These are phyloP conservation scores for Leiothrix lutea DNA, from an alignment of 2,113 vertebrate genomes.

Conservation along the genomic window DNA sequence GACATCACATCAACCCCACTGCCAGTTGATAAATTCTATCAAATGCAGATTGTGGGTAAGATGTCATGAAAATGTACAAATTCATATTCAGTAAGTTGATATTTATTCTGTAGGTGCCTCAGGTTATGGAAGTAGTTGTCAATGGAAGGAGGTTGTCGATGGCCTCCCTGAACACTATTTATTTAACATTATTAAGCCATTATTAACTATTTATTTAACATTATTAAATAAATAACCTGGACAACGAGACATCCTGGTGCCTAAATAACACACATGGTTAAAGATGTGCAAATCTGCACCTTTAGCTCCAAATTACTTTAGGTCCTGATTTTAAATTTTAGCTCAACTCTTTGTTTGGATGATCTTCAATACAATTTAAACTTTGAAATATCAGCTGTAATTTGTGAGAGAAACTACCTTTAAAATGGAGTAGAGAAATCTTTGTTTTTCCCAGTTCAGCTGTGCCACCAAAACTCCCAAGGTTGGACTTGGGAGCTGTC, in stretches of 20 bases:
- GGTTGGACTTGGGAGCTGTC: too few relatives aligned
- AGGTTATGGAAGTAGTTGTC: not conserved
- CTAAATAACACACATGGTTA: not conserved
- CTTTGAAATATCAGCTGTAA: not conserved
- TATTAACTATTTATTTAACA: too few relatives aligned
- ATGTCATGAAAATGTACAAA: not conserved
- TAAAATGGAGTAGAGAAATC: not conserved
- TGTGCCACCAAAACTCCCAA: not conserved
- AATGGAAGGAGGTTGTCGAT: too few relatives aligned
- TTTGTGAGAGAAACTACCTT: not conserved
- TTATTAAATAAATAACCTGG: not conserved
- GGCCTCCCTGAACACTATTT: too few relatives aligned
- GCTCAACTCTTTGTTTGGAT: not conserved
- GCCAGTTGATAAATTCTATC: conserved; percentile 70
- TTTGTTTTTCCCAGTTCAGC: not conserved
- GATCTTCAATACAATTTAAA: not conserved
- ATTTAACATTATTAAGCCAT: too few relatives aligned
- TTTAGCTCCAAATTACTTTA: not conserved
- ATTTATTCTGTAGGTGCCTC: not conserved
- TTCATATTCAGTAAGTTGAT: not conserved
- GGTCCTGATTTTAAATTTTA: not conserved
- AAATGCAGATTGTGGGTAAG: not conserved
- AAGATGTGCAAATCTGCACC: not conserved
- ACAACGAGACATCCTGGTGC: not conserved
- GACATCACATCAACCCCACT: conserved; percentile 74